Evolutionary conservation across 2,113 vertebrate species (phyloP).

Genomic region (Nettapus auritus): DNA sequence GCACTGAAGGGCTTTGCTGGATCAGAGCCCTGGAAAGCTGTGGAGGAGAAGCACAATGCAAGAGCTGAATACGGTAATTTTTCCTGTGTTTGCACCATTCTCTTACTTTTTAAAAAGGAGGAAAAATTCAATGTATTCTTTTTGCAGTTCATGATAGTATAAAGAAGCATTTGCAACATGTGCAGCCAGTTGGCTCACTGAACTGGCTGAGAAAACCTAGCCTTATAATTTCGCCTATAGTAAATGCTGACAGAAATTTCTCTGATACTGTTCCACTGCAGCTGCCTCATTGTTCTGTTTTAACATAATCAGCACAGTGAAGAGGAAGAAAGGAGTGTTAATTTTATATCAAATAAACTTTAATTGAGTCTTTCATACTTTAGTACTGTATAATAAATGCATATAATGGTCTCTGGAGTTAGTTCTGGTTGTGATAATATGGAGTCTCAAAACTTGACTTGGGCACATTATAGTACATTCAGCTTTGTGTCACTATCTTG

Average conservation of each 20-base stretch:
- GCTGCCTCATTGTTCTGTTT: constrained; percentile 69
- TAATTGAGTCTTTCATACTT: constrained; percentile 66
- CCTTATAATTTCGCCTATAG: constrained; percentile 52
- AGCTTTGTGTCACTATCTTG: background rate
- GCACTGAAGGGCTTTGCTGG: background rate
- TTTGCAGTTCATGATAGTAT: background rate
- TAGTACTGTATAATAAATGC: constrained; percentile 42
- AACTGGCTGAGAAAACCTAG: constrained; percentile 54
- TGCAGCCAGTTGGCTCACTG: constrained; percentile 66
- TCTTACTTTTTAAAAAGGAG: constrained; percentile 20
- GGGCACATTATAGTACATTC: background rate
- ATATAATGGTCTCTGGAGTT: constrained; percentile 19
- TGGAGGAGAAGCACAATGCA: constrained; percentile 17
- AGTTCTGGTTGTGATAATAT: background rate
- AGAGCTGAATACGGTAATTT: constrained; percentile 3
- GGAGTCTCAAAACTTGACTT: background rate
- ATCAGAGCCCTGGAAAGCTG: background rate
- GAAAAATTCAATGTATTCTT: constrained; percentile 49
- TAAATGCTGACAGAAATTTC: constrained; percentile 68
- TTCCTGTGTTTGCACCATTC: constrained; percentile 31
- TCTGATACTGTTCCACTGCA: constrained; percentile 62
- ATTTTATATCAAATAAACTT: constrained; percentile 65
- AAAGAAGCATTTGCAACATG: constrained; percentile 22
- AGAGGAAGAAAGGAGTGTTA: constrained; percentile 53
- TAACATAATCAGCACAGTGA: constrained; percentile 60